These are phyloP conservation scores for Drosophila gaucha DNA, from an alignment of 2,888 invertebrate genomes.

Conservation along the genomic window DNA sequence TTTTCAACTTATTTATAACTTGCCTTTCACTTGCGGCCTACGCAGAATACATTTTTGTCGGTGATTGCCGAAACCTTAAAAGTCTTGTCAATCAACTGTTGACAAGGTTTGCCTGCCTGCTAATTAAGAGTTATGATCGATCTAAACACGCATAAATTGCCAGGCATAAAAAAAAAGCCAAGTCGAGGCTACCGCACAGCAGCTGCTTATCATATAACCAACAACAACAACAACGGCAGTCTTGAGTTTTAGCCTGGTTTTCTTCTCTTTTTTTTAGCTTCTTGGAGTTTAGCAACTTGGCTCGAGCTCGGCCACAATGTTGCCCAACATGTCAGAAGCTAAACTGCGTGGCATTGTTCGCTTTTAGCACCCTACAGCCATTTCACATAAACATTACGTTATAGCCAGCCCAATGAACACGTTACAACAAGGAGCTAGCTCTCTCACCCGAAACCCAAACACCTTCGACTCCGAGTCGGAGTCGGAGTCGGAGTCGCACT, in stretches of 20 bases:
- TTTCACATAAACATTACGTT: slow-evolving; percentile 69
- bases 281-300: slow-evolving; percentile 52
- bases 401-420: slow-evolving; percentile 67
- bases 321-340: slow-evolving; percentile 74
- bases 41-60: slow-evolving; percentile 52
- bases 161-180: slow-evolving; percentile 34
- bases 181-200: slow-evolving; percentile 51
- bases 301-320: slow-evolving; percentile 59
- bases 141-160: slow-evolving; percentile 73
- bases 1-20: slow-evolving; percentile 26
- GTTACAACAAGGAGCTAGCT: slow-evolving; percentile 59
- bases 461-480: slow-evolving; percentile 5
- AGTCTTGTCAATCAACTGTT: slow-evolving; percentile 80
- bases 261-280: slow-evolving; percentile 1
- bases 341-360: slow-evolving; percentile 65
- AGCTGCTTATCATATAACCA: slow-evolving; percentile 43
- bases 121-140: slow-evolving; percentile 81
- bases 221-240: background rate
- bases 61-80: slow-evolving; percentile 67
- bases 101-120: slow-evolving; percentile 71
- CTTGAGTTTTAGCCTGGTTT: background rate
- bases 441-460: slow-evolving; percentile 3
- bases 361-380: slow-evolving; percentile 73
- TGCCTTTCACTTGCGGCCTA: slow-evolving; percentile 74
- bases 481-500: background rate